A percentile compares a stretch with the other conserved stretches of the same genome.
phyloP scores from a whole-genome alignment of 2,113 vertebrate genomes.

The Xenotilapia longispinis region DNA sequence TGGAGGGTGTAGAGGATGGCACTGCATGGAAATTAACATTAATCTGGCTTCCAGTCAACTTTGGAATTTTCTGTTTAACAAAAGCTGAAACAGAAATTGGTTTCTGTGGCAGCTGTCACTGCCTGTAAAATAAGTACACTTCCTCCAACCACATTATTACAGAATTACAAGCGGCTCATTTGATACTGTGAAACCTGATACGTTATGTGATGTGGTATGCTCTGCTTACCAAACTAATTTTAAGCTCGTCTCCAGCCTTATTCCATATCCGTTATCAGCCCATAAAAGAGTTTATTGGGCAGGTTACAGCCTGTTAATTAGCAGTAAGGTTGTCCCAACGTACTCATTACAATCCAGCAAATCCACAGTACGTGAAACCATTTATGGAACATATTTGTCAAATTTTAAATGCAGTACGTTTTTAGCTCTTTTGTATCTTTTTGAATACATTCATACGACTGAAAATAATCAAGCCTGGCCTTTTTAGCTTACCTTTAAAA shows the following conservation, averaged over 20 bases:
- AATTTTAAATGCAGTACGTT: background rate
- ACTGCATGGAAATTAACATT: background rate
- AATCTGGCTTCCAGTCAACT: background rate
- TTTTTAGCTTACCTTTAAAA: background rate
- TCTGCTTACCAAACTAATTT: background rate
- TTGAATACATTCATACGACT: background rate
- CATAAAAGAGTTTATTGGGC: background rate
- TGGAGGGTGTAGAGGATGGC: background rate
- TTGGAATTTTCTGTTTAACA: background rate
- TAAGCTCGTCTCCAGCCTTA: background rate
- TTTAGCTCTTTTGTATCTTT: background rate
- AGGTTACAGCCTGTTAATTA: background rate
- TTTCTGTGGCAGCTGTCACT: background rate
- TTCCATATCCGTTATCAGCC: background rate
- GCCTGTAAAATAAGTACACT: background rate
- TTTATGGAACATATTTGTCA: background rate
- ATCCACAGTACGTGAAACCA: background rate
- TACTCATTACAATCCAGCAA: background rate
- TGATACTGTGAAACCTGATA: background rate
- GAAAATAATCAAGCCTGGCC: background rate
- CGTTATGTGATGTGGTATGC: constrained; percentile 2
- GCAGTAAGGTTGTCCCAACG: background rate
- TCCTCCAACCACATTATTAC: background rate
- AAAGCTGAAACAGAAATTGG: background rate
- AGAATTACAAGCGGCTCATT: background rate